Base-by-base conservation (phyloP, 2,113 vertebrate genomes). In the Daboia siamensis region DNA sequence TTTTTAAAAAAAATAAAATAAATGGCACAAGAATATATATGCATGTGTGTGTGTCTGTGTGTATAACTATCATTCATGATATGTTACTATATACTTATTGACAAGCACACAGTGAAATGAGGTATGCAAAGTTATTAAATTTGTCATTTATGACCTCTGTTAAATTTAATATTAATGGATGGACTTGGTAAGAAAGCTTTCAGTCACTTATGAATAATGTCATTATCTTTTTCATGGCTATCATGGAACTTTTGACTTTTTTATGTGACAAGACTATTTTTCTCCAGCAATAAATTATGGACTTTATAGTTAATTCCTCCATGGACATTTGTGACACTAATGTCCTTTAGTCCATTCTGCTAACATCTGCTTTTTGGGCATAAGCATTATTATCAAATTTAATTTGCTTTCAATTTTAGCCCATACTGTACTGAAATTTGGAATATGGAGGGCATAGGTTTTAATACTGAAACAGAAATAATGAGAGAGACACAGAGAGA, bases 241-340 rank as follows among this genome's bases (percentile, higher is more conserved):
- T 51, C 54, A 59, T 39, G 52, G 64, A 84, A 59, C 69, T 85
- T 89, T 4, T 55, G 15, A 29, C 44, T 48, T 86, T 91, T 88
- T 92, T 74, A 88, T 54, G 61, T 88, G 86, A 92, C 91, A 92
- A 46, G 59, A 87, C 86, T 88, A 92, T 92, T 92, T 92, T 88
- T 87, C 33, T 46, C 29, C 86, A 56, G 48, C 74, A 88, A 74
- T 88, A 80, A 11, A 88, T 92, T 88, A 56, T 88, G 52, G 44
- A 44, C 4, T 46, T 23, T 88, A 88, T 54, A 74, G 69, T 92
- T 92, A 92, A 88, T 56, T 33, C 33, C 86, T n/a, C 86, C n/a
- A 29, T 52, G 52, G 86, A 52, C 59, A 88, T 52, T 88, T 21
- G 2, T 92, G 86, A 88, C 86, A 74, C 48, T 54, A 29, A 9